Base-by-base conservation (phyloP, 1,140 invertebrate genomes). In the Hyles vespertilio region DNA sequence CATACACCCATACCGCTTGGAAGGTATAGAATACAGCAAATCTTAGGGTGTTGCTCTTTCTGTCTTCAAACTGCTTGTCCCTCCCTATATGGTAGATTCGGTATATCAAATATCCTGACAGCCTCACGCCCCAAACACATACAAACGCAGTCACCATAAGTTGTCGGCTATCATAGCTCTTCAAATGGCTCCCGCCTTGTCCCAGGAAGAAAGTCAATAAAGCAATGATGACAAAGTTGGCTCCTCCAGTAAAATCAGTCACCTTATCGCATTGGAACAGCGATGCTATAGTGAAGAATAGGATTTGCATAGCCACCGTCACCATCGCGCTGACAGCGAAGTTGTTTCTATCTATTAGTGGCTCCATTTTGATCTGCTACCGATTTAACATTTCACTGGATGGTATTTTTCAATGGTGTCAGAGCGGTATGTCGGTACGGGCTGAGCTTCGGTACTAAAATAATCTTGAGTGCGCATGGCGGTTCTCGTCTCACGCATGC, bases 1-100 rank as follows among this genome's bases (percentile, higher is more conserved):
- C 90, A 70, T 95, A 97, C n/a, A 97, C 96, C 97, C 97, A 98
- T 47, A 97, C 87, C 47, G 96, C 96, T 95, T 98, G 96, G 86
- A 98, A 97, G 0, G 94, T 96, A 93, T 96, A 98, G 84, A 97
- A 98, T 0, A 96, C 93, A 32, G 95, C 96, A 83, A 97, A 97
- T 66, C 95, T 91, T 34, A 97, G 93, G 4, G 95, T 92, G 74
- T 97, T 97, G 63, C 95, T 95, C 60, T 94, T 92, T 61, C 94
- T 94, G 86, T 97, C 96, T 75, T 97, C 95, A 79, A 98, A 98
- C 70, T 96, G 92, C 67, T 96, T 96, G 81, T 98, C 96, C 72
- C 96, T 92, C 10, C 96, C 96, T 66, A 97, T 95, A 89, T 96
- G 96, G 34, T 97, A 91, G 61, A 97, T 96, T 63, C 97, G 91